phyloP scores from a whole-genome alignment of 1,140 invertebrate genomes.

The Anoplophora glabripennis region DNA sequence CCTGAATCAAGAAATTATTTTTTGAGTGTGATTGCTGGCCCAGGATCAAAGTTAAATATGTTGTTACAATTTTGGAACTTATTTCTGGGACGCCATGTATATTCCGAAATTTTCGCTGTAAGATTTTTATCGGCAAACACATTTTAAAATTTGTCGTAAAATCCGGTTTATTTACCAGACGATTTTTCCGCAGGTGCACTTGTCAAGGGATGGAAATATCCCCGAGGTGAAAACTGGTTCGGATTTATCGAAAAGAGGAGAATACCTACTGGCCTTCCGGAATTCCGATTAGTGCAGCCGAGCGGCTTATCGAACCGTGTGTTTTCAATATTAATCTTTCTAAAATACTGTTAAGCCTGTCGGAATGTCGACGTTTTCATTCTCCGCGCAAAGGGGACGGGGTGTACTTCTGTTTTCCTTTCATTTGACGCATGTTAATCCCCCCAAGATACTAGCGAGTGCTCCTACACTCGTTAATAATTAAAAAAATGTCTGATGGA shows the following conservation, averaged over 20 bases:
- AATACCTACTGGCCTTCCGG: slow-evolving; percentile 11
- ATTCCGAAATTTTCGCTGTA: too few relatives aligned
- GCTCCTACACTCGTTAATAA: too few relatives aligned
- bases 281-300: slow-evolving; percentile 22
- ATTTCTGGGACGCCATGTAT: too few relatives aligned
- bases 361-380: slow-evolving; percentile 5
- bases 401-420: not conserved
- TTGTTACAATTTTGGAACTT: too few relatives aligned
- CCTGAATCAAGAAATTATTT: too few relatives aligned
- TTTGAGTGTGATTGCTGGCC: too few relatives aligned
- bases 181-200: not conserved
- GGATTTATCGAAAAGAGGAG: slow-evolving; percentile 14
- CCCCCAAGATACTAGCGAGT: not conserved
- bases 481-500: too few relatives aligned
- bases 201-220: not conserved
- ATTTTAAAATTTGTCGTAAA: too few relatives aligned
- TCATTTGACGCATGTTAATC: slow-evolving; percentile 5
- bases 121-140: too few relatives aligned
- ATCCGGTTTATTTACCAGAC: too few relatives aligned
- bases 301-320: slow-evolving; percentile 23
- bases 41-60: too few relatives aligned
- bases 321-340: slow-evolving; percentile 29
- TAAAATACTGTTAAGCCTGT: slow-evolving; percentile 22
- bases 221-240: not conserved
- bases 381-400: not conserved